Conservation (phyloP, 2,888 invertebrate genomes). For the Molanna angustata region DNA sequence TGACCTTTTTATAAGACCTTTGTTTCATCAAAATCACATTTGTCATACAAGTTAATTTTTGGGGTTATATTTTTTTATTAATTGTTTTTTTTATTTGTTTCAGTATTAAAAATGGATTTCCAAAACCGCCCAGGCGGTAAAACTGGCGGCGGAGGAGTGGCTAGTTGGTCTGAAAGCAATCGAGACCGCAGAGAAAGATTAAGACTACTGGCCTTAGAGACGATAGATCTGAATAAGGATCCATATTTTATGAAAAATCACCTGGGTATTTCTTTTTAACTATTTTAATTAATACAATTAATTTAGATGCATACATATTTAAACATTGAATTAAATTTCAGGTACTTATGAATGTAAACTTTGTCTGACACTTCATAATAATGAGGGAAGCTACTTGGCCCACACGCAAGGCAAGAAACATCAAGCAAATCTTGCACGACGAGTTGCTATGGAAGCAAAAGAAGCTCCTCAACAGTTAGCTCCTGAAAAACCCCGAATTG, state of each 20-base stretch:
- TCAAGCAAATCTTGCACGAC: slow-evolving; percentile 95
- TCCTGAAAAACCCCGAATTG: slow-evolving; percentile 94
- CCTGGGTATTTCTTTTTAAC: slow-evolving; percentile 71
- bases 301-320: neutral
- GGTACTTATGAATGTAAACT: slow-evolving; percentile 98
- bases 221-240: slow-evolving; percentile 98
- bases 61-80: too few relatives aligned
- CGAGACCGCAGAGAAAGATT: slow-evolving; percentile 93
- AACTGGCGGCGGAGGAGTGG: slow-evolving; percentile 98
- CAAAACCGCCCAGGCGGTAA: slow-evolving; percentile 99
- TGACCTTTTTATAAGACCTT: too few relatives aligned
- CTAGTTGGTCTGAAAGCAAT: slow-evolving; percentile 98
- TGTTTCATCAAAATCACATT: too few relatives aligned
- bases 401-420: slow-evolving; percentile 99
- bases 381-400: slow-evolving; percentile 97
- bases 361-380: slow-evolving; percentile 97
- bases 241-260: slow-evolving; percentile 99
- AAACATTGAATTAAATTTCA: slow-evolving; percentile 38
- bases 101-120: slow-evolving; percentile 94
- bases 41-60: too few relatives aligned
- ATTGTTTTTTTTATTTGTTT: too few relatives aligned
- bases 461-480: slow-evolving; percentile 93
- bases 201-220: slow-evolving; percentile 94
- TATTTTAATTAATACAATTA: neutral
- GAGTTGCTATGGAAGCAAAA: slow-evolving; percentile 98